A percentile compares a stretch with the other conserved stretches of the same genome.
Evolutionary conservation across 2,797 vertebrate species (phyloP).

Genomic region (Anguilla marmorata): DNA sequence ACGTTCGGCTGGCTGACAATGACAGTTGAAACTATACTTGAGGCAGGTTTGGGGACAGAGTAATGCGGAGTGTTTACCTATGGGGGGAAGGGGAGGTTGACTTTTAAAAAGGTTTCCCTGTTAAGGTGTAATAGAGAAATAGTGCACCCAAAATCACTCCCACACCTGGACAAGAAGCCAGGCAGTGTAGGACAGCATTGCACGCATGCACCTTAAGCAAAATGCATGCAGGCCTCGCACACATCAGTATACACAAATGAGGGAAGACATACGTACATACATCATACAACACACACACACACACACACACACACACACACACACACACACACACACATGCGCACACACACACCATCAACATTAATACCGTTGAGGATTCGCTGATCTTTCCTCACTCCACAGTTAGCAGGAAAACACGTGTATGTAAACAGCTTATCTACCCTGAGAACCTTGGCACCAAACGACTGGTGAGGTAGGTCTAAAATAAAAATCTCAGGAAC

Average conservation of each 20-base stretch:
- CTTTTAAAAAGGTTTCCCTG: neutral
- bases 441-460: neutral
- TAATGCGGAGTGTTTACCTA: neutral
- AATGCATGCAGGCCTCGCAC: neutral
- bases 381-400: conserved; percentile 34
- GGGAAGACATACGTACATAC: neutral
- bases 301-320: neutral
- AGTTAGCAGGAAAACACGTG: neutral
- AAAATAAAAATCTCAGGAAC: neutral
- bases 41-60: neutral
- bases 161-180: neutral
- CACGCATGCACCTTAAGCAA: neutral
- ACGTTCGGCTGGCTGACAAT: neutral
- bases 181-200: no score
- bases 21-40: neutral
- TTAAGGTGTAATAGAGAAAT: no score
- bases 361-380: neutral
- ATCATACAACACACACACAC: neutral
- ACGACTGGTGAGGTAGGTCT: neutral
- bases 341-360: neutral
- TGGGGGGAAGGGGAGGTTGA: neutral
- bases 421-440: neutral
- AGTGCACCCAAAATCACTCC: neutral
- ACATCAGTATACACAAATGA: neutral
- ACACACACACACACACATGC: neutral